Base-by-base conservation (phyloP, 2,888 invertebrate species). In the Acanthacorydalis orientalis region DNA sequence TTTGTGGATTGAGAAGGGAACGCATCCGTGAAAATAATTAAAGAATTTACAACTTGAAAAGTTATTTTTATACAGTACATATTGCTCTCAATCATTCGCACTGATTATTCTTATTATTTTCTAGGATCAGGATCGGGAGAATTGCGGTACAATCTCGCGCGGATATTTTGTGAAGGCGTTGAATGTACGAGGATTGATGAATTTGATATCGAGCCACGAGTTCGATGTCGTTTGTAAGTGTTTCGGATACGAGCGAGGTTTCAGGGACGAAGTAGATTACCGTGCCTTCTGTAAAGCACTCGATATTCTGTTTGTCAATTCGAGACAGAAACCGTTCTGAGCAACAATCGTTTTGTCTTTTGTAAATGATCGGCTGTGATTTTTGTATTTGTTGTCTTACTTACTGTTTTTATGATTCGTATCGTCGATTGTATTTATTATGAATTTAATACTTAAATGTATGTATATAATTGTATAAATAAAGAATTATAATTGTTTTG, bases 141-240 rank as follows among this genome's bases (percentile, higher is more conserved):
- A 73, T 37, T 79, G 79, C 60, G 84, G 85, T 50, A 76, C 78
- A 3, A 68, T 85, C 31, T 70, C 77, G 12, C 72, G 70, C 53
- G 72, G 74, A 56, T 70, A 75, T 52, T 75, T 83, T 61, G 67
- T 78, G 55, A 77, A 80, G 55, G 79, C 77, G 44, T 66, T 86
- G 39, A 74, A 78, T 31, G 61, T 73, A 34, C 73, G 83, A 50
- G 72, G 73, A 33, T 70, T 84, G 72, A 68, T 78, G 55, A 63
- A 73, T 57, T 62, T 77, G 56, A 65, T 85, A 47, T 80, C 79
- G 44, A 70, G 72, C 50, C 71, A 73, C 32, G 84, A 86, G 64
- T 68, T 83, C 15, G 77, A 81, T 49, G 65, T 75, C n/a, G 56
- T 85, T 49, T 77, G 77, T 66, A 83, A 83, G 64, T 82, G 83